Evolutionary conservation across 2,113 vertebrate genomes (phyloP).

Genomic region (Chaetops frenatus): DNA sequence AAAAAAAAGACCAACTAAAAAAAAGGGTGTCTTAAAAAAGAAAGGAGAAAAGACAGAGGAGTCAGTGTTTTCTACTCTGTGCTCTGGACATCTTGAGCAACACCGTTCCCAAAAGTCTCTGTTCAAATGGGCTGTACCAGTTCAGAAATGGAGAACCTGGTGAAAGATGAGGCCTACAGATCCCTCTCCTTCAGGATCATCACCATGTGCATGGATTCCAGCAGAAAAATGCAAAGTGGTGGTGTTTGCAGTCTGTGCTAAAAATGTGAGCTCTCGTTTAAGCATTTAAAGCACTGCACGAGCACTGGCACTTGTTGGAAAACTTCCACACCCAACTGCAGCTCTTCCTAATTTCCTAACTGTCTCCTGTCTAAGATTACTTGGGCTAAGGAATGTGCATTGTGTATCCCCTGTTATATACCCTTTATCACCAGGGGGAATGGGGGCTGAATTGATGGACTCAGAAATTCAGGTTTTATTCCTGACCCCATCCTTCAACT

Average conservation of each 20-base stretch:
- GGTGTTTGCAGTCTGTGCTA: neutral
- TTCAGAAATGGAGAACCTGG: neutral
- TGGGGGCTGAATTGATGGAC: neutral
- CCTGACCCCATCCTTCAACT: neutral
- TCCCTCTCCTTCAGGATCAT: neutral
- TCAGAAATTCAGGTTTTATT: neutral
- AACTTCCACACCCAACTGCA: neutral
- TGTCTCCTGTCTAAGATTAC: neutral
- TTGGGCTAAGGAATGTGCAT: neutral
- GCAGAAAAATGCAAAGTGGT: neutral
- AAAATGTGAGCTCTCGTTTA: neutral
- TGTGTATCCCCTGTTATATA: neutral
- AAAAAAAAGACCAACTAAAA: neutral
- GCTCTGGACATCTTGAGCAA: neutral
- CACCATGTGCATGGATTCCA: neutral
- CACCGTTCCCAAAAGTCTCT: neutral
- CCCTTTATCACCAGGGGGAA: neutral
- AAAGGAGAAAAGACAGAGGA: neutral
- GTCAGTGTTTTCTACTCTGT: neutral
- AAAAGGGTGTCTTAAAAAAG: constrained; percentile 23
- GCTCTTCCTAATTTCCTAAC: neutral
- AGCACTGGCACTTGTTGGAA: neutral
- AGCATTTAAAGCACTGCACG: neutral
- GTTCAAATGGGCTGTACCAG: neutral
- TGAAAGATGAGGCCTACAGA: neutral